Conservation (phyloP, 2,888 invertebrate genomes). For the Agrotis clavis region DNA sequence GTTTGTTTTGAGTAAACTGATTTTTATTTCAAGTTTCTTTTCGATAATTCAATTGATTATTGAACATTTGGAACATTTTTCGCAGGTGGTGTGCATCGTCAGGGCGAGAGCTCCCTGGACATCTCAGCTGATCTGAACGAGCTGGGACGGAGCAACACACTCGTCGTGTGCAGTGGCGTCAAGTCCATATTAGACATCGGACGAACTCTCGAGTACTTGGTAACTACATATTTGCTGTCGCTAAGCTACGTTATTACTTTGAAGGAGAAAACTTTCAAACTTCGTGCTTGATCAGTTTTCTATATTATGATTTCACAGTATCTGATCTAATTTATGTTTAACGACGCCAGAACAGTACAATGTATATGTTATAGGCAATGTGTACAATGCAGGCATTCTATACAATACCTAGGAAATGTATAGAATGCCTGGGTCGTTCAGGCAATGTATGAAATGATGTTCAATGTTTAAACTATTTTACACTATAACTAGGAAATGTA, state of each 20-base stretch:
- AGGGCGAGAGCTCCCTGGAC: slow-evolving; percentile 96
- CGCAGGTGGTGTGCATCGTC: slow-evolving; percentile 98
- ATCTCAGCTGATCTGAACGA: slow-evolving; percentile 98
- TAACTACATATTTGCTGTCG: slow-evolving; percentile 75
- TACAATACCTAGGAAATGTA: too few relatives aligned
- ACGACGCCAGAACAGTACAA: slow-evolving; percentile 30
- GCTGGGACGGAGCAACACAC: slow-evolving; percentile 95
- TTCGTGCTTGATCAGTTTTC: slow-evolving; percentile 29
- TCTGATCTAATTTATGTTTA: slow-evolving; percentile 30
- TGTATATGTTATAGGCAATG: too few relatives aligned
- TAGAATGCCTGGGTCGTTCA: too few relatives aligned
- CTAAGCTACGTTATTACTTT: slow-evolving; percentile 19
- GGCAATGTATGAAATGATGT: too few relatives aligned
- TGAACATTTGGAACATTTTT: slow-evolving; percentile 14
- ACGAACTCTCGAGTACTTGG: slow-evolving; percentile 98
- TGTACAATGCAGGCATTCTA: too few relatives aligned
- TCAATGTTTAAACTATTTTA: too few relatives aligned
- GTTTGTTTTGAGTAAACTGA: slow-evolving; percentile 13
- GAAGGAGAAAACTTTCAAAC: slow-evolving; percentile 35
- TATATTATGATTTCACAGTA: slow-evolving; percentile 29
- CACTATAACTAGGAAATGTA: too few relatives aligned
- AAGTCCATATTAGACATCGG: slow-evolving; percentile 99
- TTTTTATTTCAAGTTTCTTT: slow-evolving; percentile 20
- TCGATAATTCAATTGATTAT: slow-evolving; percentile 3
- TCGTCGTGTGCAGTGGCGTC: slow-evolving; percentile 98